Evolutionary conservation across 2,888 invertebrate species (phyloP).

Genomic region (Tillus elongatus): DNA sequence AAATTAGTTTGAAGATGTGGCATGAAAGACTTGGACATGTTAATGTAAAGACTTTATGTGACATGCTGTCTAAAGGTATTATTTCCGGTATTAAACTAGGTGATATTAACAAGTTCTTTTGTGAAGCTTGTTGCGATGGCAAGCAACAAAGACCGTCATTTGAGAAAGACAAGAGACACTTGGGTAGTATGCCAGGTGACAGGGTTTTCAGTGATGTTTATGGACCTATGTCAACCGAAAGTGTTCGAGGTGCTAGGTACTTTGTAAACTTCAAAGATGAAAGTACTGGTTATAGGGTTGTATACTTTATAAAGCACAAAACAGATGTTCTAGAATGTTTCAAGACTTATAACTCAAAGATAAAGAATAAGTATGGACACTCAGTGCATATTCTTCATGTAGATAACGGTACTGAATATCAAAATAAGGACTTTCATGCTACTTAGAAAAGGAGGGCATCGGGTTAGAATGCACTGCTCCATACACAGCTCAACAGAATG

Average conservation of each 20-base stretch:
- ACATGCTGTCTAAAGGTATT: conserved; percentile 11
- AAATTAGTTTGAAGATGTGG: conserved; percentile 4
- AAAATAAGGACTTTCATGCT: conserved; percentile 11
- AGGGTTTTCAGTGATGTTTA: conserved; percentile 17
- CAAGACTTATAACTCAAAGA: conserved; percentile 9
- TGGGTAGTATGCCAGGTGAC: conserved; percentile 15
- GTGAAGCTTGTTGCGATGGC: conserved; percentile 18
- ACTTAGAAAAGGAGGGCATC: conserved; percentile 6
- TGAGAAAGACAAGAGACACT: conserved; percentile 7
- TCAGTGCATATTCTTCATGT: conserved; percentile 14
- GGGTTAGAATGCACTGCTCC: conserved; percentile 5
- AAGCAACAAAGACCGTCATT: conserved; percentile 18
- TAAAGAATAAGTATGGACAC: conserved; percentile 16
- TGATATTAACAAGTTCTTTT: conserved; percentile 16
- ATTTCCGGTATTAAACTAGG: conserved; percentile 7
- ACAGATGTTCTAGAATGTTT: conserved; percentile 15
- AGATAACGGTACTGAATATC: conserved; percentile 17
- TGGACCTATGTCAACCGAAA: conserved; percentile 16
- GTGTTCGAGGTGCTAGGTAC: conserved; percentile 16
- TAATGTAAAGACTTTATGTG: conserved; percentile 10
- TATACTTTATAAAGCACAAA: conserved; percentile 17
- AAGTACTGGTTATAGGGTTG: conserved; percentile 12
- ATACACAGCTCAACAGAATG: conserved; percentile 7
- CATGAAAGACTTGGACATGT: conserved; percentile 6
- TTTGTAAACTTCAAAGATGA: conserved; percentile 18